Percentiles rank a stretch among this genome's conserved stretches.
These are phyloP conservation scores for Anableps anableps DNA, from an alignment of 2,797 vertebrate species.

Conservation along the genomic window DNA sequence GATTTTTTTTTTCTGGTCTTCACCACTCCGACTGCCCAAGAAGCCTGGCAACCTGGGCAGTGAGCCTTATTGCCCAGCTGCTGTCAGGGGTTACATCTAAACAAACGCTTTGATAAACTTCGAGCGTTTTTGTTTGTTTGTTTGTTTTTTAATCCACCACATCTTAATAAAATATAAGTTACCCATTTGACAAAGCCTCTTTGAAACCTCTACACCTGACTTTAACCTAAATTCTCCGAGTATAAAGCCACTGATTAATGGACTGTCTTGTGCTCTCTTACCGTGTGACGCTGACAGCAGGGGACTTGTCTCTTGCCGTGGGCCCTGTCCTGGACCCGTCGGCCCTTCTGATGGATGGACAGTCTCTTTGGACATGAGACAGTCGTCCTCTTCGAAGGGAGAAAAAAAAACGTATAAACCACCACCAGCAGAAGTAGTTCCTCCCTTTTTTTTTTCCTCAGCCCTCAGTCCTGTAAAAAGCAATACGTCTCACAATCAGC, in stretches of 20 bases:
- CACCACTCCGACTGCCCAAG: neutral
- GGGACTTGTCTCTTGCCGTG: constrained; percentile 73
- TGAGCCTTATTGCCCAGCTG: neutral
- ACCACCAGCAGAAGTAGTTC: constrained; percentile 51
- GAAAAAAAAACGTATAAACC: constrained; percentile 10
- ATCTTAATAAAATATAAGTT: neutral
- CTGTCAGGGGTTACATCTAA: neutral
- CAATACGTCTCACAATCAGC: constrained; percentile 44
- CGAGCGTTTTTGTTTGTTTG: neutral
- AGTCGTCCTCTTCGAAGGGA: constrained; percentile 64
- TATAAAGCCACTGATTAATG: neutral
- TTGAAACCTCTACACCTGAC: neutral
- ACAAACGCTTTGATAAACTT: neutral
- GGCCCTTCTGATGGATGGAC: constrained; percentile 87
- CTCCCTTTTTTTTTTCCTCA: constrained; percentile 56
- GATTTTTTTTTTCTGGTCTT: neutral
- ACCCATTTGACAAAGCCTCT: neutral
- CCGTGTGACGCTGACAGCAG: constrained; percentile 72
- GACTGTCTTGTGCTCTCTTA: constrained; percentile 49
- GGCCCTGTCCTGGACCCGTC: constrained; percentile 81
- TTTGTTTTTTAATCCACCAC: neutral
- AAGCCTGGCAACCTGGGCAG: neutral
- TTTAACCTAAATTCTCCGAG: constrained; percentile 5
- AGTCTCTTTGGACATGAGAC: constrained; percentile 94
- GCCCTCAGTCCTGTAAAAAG: constrained; percentile 68